Evolutionary conservation across 1,140 invertebrate genomes (phyloP).

Genomic region (Colletes latitarsis): DNA sequence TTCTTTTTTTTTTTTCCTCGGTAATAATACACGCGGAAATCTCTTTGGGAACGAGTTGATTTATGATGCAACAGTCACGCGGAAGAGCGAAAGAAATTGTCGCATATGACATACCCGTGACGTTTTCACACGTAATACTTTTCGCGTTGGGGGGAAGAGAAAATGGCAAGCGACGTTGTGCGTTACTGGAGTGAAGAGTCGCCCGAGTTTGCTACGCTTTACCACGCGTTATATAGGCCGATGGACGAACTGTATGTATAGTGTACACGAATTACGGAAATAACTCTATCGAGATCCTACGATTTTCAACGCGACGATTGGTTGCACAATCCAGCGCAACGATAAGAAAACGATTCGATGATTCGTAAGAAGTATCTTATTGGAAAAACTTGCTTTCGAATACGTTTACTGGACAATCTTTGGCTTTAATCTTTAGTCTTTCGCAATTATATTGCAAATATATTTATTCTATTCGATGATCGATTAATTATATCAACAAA

Average conservation of each 20-base stretch:
- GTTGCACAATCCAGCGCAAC: no score
- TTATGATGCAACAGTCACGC: not conserved
- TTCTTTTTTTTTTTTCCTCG: not conserved
- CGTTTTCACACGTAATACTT: constrained; percentile 49
- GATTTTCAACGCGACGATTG: no score
- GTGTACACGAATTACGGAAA: no score
- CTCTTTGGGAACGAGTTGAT: not conserved
- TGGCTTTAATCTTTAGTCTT: no score
- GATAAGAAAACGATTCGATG: no score
- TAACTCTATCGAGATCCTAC: no score
- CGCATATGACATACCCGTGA: constrained; percentile 24
- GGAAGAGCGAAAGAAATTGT: constrained; percentile 23
- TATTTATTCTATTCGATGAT: no score
- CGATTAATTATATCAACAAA: no score
- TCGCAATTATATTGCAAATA: no score
- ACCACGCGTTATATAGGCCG: not conserved
- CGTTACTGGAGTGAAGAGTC: not conserved
- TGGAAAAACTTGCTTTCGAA: no score
- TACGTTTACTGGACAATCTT: no score
- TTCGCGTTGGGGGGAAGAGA: not conserved
- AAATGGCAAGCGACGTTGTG: not conserved
- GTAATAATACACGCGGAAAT: not conserved
- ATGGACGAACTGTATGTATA: not conserved
- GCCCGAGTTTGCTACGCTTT: not conserved
- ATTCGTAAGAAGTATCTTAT: no score